Evolutionary conservation across 2,888 invertebrate genomes (phyloP).

Genomic region (Argyra leucocephala): DNA sequence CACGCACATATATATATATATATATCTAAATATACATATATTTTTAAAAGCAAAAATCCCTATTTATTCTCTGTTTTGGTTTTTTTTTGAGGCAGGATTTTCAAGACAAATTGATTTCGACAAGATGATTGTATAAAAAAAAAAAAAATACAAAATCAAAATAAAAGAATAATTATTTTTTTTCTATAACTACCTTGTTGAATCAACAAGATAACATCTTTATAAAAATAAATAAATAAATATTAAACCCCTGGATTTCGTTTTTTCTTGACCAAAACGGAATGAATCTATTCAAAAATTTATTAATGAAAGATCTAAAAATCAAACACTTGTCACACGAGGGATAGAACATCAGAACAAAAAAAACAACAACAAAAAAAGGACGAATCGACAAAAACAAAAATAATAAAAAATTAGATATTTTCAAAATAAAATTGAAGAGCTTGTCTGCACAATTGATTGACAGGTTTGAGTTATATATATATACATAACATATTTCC

Average conservation of each 20-base stretch:
- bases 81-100: background rate
- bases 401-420: background rate
- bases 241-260: background rate
- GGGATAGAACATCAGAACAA: background rate
- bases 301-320: background rate
- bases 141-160: background rate
- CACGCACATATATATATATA: too few species aligned
- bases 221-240: background rate
- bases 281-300: background rate
- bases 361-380: background rate
- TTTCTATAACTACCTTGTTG: conserved; percentile 6
- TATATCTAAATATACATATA: too few species aligned
- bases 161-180: background rate
- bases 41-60: too few species aligned
- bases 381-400: too few species aligned
- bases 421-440: background rate
- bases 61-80: background rate
- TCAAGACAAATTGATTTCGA: background rate
- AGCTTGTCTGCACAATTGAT: background rate
- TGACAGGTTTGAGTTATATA: background rate
- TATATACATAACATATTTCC: background rate
- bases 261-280: background rate
- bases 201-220: background rate
- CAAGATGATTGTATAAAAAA: background rate
- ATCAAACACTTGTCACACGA: background rate